A percentile compares a stretch with the other conserved stretches of the same genome.
phyloP scores from a whole-genome alignment of 1,140 invertebrate genomes.

The Diorhabda carinulata region DNA sequence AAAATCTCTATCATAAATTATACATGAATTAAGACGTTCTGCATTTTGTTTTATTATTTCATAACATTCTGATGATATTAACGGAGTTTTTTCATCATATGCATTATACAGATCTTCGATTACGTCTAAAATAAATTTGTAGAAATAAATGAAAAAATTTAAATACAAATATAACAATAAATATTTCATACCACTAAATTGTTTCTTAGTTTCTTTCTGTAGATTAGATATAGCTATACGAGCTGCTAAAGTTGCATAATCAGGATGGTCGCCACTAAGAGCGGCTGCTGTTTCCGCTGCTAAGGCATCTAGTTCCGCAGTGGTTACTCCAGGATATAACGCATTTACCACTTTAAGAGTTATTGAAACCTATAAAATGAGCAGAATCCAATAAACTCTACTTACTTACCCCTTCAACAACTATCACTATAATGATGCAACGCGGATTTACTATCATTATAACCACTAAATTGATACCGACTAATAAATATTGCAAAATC shows the following conservation, averaged over 20 bases:
- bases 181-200: conserved; percentile 78
- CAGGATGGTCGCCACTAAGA: conserved; percentile 94
- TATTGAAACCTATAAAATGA: conserved; percentile 50
- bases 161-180: neutral
- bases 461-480: too few species aligned
- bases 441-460: too few species aligned
- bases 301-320: conserved; percentile 94
- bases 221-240: conserved; percentile 95
- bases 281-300: conserved; percentile 95
- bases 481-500: too few species aligned
- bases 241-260: conserved; percentile 94
- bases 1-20: conserved; percentile 97
- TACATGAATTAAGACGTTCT: conserved; percentile 86
- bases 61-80: conserved; percentile 83
- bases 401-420: too few species aligned
- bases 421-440: too few species aligned
- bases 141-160: neutral
- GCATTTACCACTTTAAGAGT: conserved; percentile 89
- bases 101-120: conserved; percentile 83
- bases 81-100: conserved; percentile 67
- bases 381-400: too few species aligned
- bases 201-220: conserved; percentile 93
- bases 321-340: conserved; percentile 93
- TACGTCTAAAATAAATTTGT: conserved; percentile 71
- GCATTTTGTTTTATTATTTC: conserved; percentile 85